Conservation (phyloP, 2,888 invertebrate genomes). For the Oligia latruncula region DNA sequence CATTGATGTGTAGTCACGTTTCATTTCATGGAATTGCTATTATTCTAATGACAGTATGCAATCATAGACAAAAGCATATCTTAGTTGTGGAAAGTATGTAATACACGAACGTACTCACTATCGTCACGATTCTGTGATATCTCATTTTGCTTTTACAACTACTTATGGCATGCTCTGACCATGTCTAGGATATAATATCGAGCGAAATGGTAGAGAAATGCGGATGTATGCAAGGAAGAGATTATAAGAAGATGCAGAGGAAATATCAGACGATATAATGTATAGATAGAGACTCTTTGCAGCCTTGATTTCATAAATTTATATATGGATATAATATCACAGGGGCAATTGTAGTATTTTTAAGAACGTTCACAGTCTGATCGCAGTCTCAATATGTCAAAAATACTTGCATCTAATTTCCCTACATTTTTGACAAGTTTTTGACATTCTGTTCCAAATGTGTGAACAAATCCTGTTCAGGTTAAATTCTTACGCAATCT, state of each 20-base stretch:
- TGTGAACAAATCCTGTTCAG: neutral
- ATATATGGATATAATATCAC: neutral
- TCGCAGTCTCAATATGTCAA: no score
- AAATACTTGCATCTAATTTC: no score
- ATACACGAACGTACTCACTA: slow-evolving; percentile 26
- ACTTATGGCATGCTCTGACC: slow-evolving; percentile 21
- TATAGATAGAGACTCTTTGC: neutral
- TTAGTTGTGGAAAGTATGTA: slow-evolving; percentile 40
- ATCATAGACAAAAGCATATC: slow-evolving; percentile 20
- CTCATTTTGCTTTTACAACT: slow-evolving; percentile 45
- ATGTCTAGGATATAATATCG: slow-evolving; percentile 39
- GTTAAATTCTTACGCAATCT: neutral
- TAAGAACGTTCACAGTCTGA: no score
- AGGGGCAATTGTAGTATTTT: no score
- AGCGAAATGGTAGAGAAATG: slow-evolving; percentile 15
- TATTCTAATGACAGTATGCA: slow-evolving; percentile 37
- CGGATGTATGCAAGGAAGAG: slow-evolving; percentile 19
- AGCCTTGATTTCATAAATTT: neutral
- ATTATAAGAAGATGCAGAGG: neutral
- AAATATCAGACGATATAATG: neutral
- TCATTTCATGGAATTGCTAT: slow-evolving; percentile 32
- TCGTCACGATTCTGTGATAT: slow-evolving; percentile 55
- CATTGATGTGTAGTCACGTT: slow-evolving; percentile 51
- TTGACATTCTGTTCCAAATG: neutral
- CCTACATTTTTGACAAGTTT: no score